phyloP scores from a whole-genome alignment of 2,797 vertebrate species.

The Gambusia yucatana region DNA sequence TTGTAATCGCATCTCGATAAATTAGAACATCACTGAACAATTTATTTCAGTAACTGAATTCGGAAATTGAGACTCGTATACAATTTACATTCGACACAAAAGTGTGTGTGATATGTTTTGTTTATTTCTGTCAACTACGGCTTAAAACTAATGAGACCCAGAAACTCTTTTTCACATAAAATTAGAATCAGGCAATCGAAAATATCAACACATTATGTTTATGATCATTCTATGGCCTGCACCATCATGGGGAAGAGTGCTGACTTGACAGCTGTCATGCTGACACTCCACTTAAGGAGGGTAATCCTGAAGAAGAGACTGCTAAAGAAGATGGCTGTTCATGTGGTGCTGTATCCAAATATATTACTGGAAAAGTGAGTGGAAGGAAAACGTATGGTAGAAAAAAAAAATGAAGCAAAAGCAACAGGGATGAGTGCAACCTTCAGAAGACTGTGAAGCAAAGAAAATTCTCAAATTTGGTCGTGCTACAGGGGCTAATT shows the following conservation, averaged over 20 bases:
- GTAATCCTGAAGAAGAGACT: background rate
- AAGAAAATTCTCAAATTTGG: background rate
- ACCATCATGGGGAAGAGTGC: background rate
- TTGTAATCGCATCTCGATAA: background rate
- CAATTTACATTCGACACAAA: background rate
- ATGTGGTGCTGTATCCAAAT: background rate
- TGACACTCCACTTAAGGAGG: background rate
- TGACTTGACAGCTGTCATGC: background rate
- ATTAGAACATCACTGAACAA: background rate
- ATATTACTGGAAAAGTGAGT: background rate
- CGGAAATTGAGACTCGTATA: background rate
- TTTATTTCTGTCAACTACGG: background rate
- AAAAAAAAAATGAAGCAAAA: background rate
- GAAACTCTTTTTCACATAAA: background rate
- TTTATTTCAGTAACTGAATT: background rate
- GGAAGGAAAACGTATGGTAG: background rate
- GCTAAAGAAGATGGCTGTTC: background rate
- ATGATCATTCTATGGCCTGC: background rate
- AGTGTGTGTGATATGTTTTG: background rate
- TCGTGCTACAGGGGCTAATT: background rate
- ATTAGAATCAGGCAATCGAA: background rate
- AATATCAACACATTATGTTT: background rate
- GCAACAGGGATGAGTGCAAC: background rate
- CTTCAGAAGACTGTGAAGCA: background rate
- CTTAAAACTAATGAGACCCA: background rate